These are phyloP conservation scores for Lampropteryx suffumata DNA, from an alignment of 2,888 invertebrate genomes.

Conservation along the genomic window DNA sequence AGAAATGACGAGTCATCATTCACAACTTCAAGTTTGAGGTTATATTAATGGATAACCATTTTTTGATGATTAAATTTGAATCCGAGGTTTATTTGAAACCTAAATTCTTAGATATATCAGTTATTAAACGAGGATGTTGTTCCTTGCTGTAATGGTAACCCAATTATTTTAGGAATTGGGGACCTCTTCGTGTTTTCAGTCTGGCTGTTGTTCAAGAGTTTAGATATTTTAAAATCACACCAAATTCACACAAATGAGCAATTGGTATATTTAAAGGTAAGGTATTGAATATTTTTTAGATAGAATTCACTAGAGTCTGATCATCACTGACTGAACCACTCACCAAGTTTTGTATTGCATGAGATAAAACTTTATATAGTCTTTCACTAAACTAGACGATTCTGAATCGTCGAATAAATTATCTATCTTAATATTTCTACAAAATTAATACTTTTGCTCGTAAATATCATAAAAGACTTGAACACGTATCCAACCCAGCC, in stretches of 20 bases:
- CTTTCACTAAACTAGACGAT: constrained; percentile 63
- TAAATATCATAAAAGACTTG: constrained; percentile 82
- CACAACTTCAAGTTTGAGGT: constrained; percentile 64
- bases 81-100: neutral
- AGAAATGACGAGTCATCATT: constrained; percentile 81
- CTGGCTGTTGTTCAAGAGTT: neutral
- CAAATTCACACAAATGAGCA: constrained; percentile 28
- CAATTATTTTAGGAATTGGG: constrained; percentile 11
- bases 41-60: constrained; percentile 41
- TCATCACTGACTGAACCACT: constrained; percentile 55
- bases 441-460: constrained; percentile 71
- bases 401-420: constrained; percentile 47
- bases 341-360: constrained; percentile 74
- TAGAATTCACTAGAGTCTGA: constrained; percentile 60
- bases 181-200: constrained; percentile 6
- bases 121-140: neutral
- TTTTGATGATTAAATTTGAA: neutral
- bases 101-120: neutral
- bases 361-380: constrained; percentile 61
- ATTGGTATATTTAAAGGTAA: no score
- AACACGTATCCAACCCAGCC: constrained; percentile 81
- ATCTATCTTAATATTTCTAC: constrained; percentile 59
- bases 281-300: constrained; percentile 57
- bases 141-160: constrained; percentile 4
- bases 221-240: neutral